Conservation (phyloP, 2,113 vertebrate species). For the Gallinago jamesoni region DNA sequence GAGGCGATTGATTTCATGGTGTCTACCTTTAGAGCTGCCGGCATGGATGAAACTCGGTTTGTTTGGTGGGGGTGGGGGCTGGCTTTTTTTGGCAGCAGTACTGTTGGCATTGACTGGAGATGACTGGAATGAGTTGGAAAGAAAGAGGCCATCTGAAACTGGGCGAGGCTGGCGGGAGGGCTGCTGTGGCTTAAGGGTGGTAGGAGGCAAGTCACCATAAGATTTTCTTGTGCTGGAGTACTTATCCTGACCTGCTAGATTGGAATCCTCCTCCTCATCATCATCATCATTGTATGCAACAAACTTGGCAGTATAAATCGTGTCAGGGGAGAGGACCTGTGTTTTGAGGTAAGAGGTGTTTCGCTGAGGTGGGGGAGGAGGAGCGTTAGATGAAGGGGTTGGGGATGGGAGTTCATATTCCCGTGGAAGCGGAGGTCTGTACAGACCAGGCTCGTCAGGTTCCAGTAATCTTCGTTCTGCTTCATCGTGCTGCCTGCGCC, state of each 20-base stretch:
- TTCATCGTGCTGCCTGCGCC: slow-evolving; percentile 95
- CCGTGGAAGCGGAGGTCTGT: slow-evolving; percentile 94
- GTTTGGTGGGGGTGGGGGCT: slow-evolving; percentile 81
- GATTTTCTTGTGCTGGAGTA: slow-evolving; percentile 87
- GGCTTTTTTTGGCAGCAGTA: slow-evolving; percentile 81
- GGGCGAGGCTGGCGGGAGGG: slow-evolving; percentile 86
- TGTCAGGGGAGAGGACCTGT: slow-evolving; percentile 95
- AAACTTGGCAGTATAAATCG: slow-evolving; percentile 98
- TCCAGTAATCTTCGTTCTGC: slow-evolving; percentile 92
- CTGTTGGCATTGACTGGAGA: slow-evolving; percentile 94
- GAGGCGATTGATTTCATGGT: slow-evolving; percentile 50
- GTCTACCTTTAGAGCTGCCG: slow-evolving; percentile 87
- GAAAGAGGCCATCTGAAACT: slow-evolving; percentile 92
- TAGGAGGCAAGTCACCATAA: slow-evolving; percentile 87
- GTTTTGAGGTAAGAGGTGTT: slow-evolving; percentile 99
- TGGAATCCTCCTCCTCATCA: slow-evolving; percentile 78
- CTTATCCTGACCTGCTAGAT: slow-evolving; percentile 95
- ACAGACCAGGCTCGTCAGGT: slow-evolving; percentile 94
- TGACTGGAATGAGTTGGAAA: slow-evolving; percentile 90
- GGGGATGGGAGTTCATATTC: slow-evolving; percentile 89
- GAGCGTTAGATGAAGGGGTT: slow-evolving; percentile 79
- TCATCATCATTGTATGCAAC: slow-evolving; percentile 93
- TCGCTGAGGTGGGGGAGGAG: slow-evolving; percentile 96
- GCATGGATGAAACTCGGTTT: slow-evolving; percentile 81
- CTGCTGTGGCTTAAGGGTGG: slow-evolving; percentile 78